Base-by-base conservation (phyloP, 30 jellyfish, hydroid and myxozoan genomes). In the Haliclystus octoradiatus region DNA sequence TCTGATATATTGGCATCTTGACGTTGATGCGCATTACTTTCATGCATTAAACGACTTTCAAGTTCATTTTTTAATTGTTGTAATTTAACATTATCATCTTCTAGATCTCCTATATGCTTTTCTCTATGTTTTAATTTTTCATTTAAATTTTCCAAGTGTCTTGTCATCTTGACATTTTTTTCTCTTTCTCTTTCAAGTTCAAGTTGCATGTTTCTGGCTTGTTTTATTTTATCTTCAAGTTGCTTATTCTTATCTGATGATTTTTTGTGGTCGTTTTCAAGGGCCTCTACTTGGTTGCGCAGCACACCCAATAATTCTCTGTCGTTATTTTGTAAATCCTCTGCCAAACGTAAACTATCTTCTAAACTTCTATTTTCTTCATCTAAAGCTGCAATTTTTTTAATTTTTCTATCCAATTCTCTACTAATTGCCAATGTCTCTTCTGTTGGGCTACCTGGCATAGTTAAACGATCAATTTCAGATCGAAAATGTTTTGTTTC, bases 41-140 rank as follows among this genome's bases (percentile, higher is more conserved):
- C 57, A 40, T 82, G 76, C 5, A 73, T 80, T 12, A 73, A 46
- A 33, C 76, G 82, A 19, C 77, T 63, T 51, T 82, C 93, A 33
- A 79, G 68, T 1, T 76, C 95, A 2, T 74, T 28, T 50, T 89
- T 89, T 64, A 83, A 77, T 63, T 89, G 98, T 26, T 81, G 93
- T 60, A 89, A 62, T 12, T 70, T 67, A 26, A 89, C 98, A 62
- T 89, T 89, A 62, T 89, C 98, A 49, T 89, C 98, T 68, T 89
- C 98, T 24, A 89, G 78, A 35, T 76, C 95, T 51, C 81, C 93
- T 9, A 88, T 90, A 49, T 88, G 95, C 23, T 82, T 86, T 34
- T 88, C 98, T 35, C 98, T 40, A 19, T 82, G 79, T 30, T 81
- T 81, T 15, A 88, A 33, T 52, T 88, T 88, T 19, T 88, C 91